phyloP scores from a whole-genome alignment of 2,113 vertebrate genomes.

The Sciurus niger region DNA sequence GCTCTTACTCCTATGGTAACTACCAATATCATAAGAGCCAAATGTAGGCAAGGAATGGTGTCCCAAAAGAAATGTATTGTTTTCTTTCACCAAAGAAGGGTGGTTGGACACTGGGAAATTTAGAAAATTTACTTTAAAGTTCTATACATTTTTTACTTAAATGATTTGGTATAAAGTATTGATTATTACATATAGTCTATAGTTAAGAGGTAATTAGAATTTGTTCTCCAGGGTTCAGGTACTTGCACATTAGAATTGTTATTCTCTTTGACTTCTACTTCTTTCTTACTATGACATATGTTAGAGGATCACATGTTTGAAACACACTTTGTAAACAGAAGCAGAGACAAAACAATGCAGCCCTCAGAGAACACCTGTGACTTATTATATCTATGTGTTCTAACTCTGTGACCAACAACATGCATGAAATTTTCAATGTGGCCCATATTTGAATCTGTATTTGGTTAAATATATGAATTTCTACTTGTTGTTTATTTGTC shows the following conservation, averaged over 20 bases:
- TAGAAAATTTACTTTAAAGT: neutral
- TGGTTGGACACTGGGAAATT: neutral
- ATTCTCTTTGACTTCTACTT: neutral
- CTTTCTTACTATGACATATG: neutral
- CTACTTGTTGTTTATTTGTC: constrained; percentile 60
- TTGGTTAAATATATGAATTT: constrained; percentile 59
- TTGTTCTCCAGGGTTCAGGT: neutral
- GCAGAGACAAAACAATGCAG: neutral
- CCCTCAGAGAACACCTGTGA: neutral
- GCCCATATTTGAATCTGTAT: neutral
- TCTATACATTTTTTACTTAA: neutral
- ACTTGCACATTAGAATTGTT: neutral
- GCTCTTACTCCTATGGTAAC: neutral
- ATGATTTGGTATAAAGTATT: neutral
- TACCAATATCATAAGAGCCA: neutral
- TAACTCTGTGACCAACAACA: constrained; percentile 37
- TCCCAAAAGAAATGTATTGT: neutral
- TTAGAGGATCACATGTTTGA: neutral
- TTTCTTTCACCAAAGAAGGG: neutral
- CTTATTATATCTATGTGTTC: neutral
- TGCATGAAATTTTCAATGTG: constrained; percentile 11
- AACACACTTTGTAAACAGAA: constrained; percentile 3
- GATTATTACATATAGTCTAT: neutral
- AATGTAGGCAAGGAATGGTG: neutral
- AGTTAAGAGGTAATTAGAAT: neutral